Evolutionary conservation across 2,888 invertebrate species (phyloP).

Genomic region (Drosophila mayaguana): DNA sequence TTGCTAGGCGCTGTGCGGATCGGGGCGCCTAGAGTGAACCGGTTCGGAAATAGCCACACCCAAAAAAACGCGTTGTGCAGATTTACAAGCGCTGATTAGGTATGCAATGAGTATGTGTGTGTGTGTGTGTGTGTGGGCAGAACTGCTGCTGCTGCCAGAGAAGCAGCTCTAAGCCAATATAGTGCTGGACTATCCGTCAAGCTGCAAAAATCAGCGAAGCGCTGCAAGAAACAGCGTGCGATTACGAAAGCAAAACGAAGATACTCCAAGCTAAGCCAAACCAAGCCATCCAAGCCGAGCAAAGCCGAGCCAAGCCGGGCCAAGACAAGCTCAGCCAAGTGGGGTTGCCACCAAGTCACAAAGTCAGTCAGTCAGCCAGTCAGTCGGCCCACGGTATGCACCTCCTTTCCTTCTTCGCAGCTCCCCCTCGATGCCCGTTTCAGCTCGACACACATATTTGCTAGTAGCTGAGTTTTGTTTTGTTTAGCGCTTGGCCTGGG

Average conservation of each 20-base stretch:
- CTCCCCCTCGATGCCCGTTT: background rate
- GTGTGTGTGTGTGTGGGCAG: conserved; percentile 57
- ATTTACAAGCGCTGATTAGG: conserved; percentile 68
- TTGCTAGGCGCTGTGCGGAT: background rate
- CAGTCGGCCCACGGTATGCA: conserved; percentile 66
- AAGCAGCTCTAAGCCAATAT: conserved; percentile 70
- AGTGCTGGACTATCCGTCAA: conserved; percentile 67
- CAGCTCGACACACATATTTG: conserved; percentile 67
- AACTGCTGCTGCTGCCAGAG: conserved; percentile 66
- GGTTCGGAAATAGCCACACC: conserved; percentile 70
- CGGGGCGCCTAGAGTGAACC: conserved; percentile 34
- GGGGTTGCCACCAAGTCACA: conserved; percentile 64
- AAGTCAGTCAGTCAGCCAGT: conserved; percentile 63
- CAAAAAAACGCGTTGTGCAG: conserved; percentile 69
- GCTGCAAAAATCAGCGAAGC: conserved; percentile 79
- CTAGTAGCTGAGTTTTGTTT: conserved; percentile 76
- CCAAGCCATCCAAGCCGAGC: conserved; percentile 21
- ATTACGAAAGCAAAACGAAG: conserved; percentile 74
- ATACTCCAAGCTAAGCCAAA: conserved; percentile 61
- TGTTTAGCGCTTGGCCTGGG: conserved; percentile 69
- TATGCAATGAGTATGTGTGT: conserved; percentile 21
- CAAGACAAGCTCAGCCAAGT: conserved; percentile 51
- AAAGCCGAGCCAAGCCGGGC: conserved; percentile 6
- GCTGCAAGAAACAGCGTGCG: conserved; percentile 72
- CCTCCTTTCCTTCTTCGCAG: background rate